Percentiles rank a stretch among this genome's conserved stretches.
These are phyloP conservation scores for Pipistrellus pygmaeus DNA, from an alignment of 2,797 vertebrate species.

Conservation along the genomic window DNA sequence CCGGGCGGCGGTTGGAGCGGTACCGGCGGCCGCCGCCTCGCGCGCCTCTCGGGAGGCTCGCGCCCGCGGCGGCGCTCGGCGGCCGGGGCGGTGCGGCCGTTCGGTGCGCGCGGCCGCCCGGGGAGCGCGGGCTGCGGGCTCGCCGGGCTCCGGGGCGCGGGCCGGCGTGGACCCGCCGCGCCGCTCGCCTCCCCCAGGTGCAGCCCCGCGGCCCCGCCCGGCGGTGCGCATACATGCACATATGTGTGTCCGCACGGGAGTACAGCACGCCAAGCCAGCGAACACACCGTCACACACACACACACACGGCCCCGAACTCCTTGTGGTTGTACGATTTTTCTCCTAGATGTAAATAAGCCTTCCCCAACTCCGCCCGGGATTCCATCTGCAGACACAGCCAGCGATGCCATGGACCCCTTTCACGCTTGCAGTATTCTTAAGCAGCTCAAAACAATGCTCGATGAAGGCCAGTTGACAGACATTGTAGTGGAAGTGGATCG, in stretches of 20 bases:
- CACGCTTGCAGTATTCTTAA: constrained; percentile 98
- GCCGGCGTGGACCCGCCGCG: background rate
- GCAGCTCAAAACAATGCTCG: constrained; percentile 98
- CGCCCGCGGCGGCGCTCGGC: background rate
- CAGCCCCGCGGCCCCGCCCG: background rate
- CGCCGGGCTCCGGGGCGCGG: constrained; percentile 64
- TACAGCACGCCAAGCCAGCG: background rate
- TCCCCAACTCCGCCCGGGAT: constrained; percentile 97
- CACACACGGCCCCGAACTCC: constrained; percentile 58
- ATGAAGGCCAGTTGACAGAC: constrained; percentile 98
- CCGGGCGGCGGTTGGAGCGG: constrained; percentile 56
- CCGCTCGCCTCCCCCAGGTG: background rate
- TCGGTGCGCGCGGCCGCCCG: background rate
- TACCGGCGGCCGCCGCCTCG: background rate
- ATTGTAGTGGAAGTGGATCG: constrained; percentile 99
- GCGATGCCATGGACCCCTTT: constrained; percentile 95
- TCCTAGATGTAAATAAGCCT: constrained; percentile 95
- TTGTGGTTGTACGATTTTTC: constrained; percentile 73
- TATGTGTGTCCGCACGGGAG: background rate
- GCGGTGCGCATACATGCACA: background rate
- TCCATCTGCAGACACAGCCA: constrained; percentile 92
- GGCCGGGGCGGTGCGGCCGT: background rate
- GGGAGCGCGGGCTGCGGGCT: constrained; percentile 70
- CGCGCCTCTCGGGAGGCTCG: constrained; percentile 6
- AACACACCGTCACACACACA: too few relatives aligned